phyloP scores from a whole-genome alignment of 1,140 invertebrate genomes.

The Zophobas morio region DNA sequence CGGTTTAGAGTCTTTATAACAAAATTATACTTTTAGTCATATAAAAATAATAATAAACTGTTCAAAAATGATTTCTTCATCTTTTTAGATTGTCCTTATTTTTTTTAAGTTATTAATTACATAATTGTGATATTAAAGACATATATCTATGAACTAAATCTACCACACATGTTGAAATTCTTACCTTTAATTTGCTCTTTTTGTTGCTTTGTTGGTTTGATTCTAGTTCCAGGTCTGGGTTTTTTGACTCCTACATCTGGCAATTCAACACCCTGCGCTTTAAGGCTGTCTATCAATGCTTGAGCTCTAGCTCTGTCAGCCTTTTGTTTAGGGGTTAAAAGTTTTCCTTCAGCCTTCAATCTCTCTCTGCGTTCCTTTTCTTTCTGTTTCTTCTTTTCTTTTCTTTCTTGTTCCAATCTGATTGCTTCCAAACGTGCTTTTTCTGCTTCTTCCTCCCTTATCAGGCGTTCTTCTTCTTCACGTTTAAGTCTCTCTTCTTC shows the following conservation, averaged over 20 bases:
- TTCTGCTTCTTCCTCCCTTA: conserved; percentile 82
- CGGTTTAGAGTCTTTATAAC: neutral
- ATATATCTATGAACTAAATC: too few species aligned
- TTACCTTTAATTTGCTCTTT: conserved; percentile 65
- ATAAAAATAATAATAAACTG: too few species aligned
- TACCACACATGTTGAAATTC: neutral
- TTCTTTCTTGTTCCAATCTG: conserved; percentile 87
- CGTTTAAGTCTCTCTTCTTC: conserved; percentile 85
- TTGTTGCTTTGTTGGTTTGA: conserved; percentile 82
- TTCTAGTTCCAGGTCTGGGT: conserved; percentile 80
- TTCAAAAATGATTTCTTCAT: too few species aligned
- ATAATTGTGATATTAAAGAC: too few species aligned
- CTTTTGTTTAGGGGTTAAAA: conserved; percentile 93
- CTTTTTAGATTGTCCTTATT: too few species aligned
- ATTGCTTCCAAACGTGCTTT: conserved; percentile 81
- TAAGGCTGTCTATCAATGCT: conserved; percentile 89
- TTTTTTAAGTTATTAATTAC: too few species aligned
- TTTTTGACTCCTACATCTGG: conserved; percentile 82
- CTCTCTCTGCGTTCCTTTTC: conserved; percentile 95
- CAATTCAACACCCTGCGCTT: conserved; percentile 83
- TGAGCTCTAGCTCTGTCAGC: conserved; percentile 89
- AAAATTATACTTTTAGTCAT: neutral
- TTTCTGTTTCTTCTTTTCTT: conserved; percentile 93
- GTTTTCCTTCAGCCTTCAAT: conserved; percentile 94
- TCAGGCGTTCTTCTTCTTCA: conserved; percentile 87